Evolutionary conservation across 2,888 invertebrate genomes (phyloP), one percentile per base, ranked within the genome.

Genomic region (Dasysyrphus tricinctus): DNA sequence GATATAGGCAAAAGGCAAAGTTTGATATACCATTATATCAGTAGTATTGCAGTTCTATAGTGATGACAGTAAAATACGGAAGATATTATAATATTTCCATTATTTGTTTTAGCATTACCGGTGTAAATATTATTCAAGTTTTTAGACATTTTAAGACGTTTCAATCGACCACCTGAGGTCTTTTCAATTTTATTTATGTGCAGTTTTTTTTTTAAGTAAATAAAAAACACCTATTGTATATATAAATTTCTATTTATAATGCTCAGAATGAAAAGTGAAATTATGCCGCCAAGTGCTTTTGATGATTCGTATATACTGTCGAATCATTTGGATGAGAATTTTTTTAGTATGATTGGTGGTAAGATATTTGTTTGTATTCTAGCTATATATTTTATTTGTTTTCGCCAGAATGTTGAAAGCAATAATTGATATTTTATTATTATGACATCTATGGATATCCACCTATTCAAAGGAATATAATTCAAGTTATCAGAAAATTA

Each of bases 231-330:
- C 14, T 42, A 24, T 61, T 37, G 24, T 61, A 61, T 42, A 37
- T 24, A 39, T 42, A 47, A 32, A 56, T 77, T 65, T 51, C 59
- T 73, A 85, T 51, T 77, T 54, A 63, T 72, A 82, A 92, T 92
- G 89, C 89, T 92, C 72, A 92, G 91, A 89, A 92, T 92, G 92
- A 92, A 92, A 91, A 92, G 91, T 85, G 92, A 92, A 89, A 90
- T 91, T 85, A 88, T 92, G 88, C 88, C 90, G 54, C 90, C 89
- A 81, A 90, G 89, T 80, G 89, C 90, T 63, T 92, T 91, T 78
- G 92, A 92, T 69, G 92, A 92, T 88, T 89, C 90, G 44, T 91
- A 91, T 51, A 89, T 91, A 1, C 89, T 87, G n/a, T 67, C 87
- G 29, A 87, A 83, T 80, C 85, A 89, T 86, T 88, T 92, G 80